Evolutionary conservation across 2,797 vertebrate genomes (phyloP), one percentile per base, ranked within the genome.

Genomic region (Denticeps clupeoides): DNA sequence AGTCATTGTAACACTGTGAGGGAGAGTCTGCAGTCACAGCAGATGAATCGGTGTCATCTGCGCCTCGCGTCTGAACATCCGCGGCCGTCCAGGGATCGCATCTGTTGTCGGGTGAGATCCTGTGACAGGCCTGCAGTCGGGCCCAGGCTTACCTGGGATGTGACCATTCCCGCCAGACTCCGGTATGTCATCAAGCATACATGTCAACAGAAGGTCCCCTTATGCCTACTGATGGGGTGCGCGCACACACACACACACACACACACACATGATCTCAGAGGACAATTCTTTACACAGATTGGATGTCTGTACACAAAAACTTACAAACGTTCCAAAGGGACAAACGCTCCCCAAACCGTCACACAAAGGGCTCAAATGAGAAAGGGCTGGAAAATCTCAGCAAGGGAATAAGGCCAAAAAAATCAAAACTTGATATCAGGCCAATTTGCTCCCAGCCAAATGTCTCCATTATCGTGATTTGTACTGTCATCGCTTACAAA

Each of bases 1-100:
- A 8, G 16, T 26, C 21, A 7, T 75, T 69, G 69, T 72, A 71
- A 74, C 69, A 73, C 70, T 76, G 76, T 74, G 75, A 71, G 61
- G 45, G 69, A 63, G 68, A 71, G 78, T 65, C 71, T 76, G 81
- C 74, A 74, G 78, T 75, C 67, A 70, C 72, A 15, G 76, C 71
- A 69, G 71, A 73, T 71, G 67, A 73, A 66, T 70, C 72, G 71
- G 74, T 79, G 75, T 82, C 75, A 80, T 77, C 65, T 78, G 76
- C 76, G 72, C 77, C 82, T 82, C 75, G 79, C 75, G 79, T 80
- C 72, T 75, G 70, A 82, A 83, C 75, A 78, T 81, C 73, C 77
- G 80, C 74, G 75, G 64, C 68, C 64, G 66, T 51, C 58, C 51
- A 64, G 69, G 69, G 25, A 57, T 71, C n/a, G n/a, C n/a, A 48